phyloP scores from a whole-genome alignment of 2,888 invertebrate species.

The Drosophila recens region DNA sequence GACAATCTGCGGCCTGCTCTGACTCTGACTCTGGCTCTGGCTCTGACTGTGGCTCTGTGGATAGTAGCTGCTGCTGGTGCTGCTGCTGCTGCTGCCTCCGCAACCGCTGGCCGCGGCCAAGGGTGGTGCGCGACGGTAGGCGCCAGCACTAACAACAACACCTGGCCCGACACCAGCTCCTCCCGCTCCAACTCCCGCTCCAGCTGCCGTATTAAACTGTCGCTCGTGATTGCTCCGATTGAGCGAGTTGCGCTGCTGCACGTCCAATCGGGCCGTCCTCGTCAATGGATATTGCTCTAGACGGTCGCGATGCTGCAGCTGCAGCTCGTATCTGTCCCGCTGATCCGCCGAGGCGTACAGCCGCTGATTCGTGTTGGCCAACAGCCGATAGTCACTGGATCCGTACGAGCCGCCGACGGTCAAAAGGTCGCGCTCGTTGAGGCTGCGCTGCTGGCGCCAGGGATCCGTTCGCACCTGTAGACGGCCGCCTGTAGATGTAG shows the following conservation, averaged over 20 bases:
- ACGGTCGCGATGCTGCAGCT: constrained; percentile 83
- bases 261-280: constrained; percentile 84
- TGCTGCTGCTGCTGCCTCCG: constrained; percentile 73
- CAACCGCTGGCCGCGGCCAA: constrained; percentile 71
- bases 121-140: constrained; percentile 74
- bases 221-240: constrained; percentile 86
- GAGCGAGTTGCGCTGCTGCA: constrained; percentile 84
- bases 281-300: constrained; percentile 83
- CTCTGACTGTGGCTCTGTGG: constrained; percentile 61
- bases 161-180: constrained; percentile 33
- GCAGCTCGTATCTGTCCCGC: constrained; percentile 82
- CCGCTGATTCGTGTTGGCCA: constrained; percentile 80
- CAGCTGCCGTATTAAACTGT: constrained; percentile 70
- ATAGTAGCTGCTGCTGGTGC: constrained; percentile 83
- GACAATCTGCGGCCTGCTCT: constrained; percentile 84
- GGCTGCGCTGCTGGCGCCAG: constrained; percentile 83
- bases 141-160: constrained; percentile 56
- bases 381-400: constrained; percentile 75
- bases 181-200: constrained; percentile 33
- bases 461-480: constrained; percentile 82
- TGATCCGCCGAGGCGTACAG: constrained; percentile 83
- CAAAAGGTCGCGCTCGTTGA: constrained; percentile 83
- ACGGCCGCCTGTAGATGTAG: constrained; percentile 78
- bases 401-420: constrained; percentile 76
- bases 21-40: constrained; percentile 39